Conservation (phyloP, 2,888 invertebrate genomes). For the Desoria tigrina region DNA sequence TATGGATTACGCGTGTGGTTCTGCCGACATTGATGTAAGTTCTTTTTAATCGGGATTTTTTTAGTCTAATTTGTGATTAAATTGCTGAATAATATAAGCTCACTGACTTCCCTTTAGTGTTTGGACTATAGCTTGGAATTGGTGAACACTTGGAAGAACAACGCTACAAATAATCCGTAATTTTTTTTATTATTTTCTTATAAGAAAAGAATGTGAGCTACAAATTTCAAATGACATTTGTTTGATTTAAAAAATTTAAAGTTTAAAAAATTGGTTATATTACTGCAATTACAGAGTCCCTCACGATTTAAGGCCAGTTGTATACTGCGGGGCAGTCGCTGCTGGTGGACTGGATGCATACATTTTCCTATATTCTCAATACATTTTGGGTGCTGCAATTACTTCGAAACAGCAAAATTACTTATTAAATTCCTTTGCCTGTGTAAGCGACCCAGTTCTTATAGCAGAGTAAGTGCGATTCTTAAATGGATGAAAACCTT, state of each 20-base stretch:
- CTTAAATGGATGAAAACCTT: no score
- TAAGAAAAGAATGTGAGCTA: no score
- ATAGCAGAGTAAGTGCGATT: no score
- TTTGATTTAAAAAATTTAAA: background rate
- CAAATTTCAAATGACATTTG: no score
- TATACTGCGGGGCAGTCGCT: constrained; percentile 1
- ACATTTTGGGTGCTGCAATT: background rate
- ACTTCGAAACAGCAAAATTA: background rate
- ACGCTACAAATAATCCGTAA: constrained; percentile 16
- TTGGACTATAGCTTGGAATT: constrained; percentile 11
- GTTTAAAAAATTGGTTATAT: background rate
- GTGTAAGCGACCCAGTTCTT: background rate
- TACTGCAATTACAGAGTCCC: background rate
- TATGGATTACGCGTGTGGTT: constrained; percentile 34
- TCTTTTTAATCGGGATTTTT: no score
- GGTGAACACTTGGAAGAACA: constrained; percentile 24
- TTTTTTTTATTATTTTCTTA: no score
- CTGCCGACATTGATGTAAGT: constrained; percentile 10
- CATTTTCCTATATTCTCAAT: background rate
- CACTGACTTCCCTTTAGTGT: no score
- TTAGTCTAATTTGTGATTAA: no score
- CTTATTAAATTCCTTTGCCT: background rate
- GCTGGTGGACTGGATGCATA: background rate
- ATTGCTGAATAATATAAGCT: no score
- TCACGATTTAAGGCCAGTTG: constrained; percentile 2